These are phyloP conservation scores for Lasioglossum baleicum DNA, from an alignment of 1,140 invertebrate genomes.

Conservation along the genomic window DNA sequence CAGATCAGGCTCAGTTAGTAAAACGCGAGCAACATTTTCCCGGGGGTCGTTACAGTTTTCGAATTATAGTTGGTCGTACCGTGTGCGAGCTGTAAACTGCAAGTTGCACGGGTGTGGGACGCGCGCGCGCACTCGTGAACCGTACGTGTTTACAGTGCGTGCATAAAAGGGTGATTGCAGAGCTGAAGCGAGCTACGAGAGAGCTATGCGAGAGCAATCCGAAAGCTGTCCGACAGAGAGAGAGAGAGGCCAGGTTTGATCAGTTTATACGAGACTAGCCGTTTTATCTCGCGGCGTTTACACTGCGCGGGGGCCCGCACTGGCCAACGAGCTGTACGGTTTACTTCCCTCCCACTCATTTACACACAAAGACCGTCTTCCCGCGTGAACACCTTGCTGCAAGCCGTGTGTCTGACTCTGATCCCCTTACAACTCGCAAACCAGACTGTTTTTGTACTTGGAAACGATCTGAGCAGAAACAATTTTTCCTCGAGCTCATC, in stretches of 20 bases:
- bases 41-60: background rate
- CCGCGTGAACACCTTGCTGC: too few relatives aligned
- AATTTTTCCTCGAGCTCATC: too few relatives aligned
- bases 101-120: background rate
- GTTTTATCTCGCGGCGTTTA: constrained; percentile 24
- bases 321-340: constrained; percentile 30
- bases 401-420: too few relatives aligned
- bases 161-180: constrained; percentile 26
- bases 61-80: background rate
- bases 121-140: background rate
- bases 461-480: too few relatives aligned
- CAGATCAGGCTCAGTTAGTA: too few relatives aligned
- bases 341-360: background rate
- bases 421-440: too few relatives aligned
- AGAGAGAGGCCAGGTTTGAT: constrained; percentile 10
- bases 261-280: constrained; percentile 29
- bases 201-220: too few relatives aligned
- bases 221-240: too few relatives aligned
- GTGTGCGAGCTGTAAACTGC: background rate
- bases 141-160: constrained; percentile 11
- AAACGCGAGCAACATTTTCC: too few relatives aligned
- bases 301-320: background rate
- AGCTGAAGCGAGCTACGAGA: background rate
- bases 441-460: too few relatives aligned
- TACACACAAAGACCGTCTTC: too few relatives aligned